Conservation (phyloP, 1,140 invertebrate genomes). For the Caenorhabditis tropicalis region DNA sequence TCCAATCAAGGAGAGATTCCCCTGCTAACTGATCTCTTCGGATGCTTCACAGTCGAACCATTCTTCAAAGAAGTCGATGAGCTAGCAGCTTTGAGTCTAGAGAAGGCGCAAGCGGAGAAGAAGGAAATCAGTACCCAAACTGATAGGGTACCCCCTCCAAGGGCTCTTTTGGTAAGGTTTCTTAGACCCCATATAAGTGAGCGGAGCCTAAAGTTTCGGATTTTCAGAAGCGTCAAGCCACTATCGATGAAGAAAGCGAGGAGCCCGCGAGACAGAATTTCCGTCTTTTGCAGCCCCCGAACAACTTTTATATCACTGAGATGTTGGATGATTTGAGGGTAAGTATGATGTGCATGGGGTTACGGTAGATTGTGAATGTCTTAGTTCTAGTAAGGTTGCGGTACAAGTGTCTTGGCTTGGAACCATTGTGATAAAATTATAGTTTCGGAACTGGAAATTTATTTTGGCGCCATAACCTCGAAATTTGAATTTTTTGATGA, state of each 20-base stretch:
- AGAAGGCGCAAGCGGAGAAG: constrained; percentile 24
- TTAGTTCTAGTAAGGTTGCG: no score
- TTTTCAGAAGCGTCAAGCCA: constrained; percentile 45
- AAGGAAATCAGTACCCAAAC: constrained; percentile 38
- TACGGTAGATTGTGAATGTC: not conserved
- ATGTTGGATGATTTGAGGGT: constrained; percentile 65
- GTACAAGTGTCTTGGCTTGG: no score
- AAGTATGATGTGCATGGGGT: not conserved
- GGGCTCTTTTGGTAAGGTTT: not conserved
- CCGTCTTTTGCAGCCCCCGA: constrained; percentile 61
- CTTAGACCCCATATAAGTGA: not conserved
- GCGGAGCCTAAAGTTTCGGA: not conserved
- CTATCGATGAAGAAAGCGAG: not conserved
- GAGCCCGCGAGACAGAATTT: constrained; percentile 49
- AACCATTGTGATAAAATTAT: no score
- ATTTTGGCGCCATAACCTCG: no score
- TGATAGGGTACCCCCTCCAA: not conserved
- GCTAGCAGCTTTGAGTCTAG: not conserved
- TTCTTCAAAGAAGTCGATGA: constrained; percentile 54
- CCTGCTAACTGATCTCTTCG: constrained; percentile 65
- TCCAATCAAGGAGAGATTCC: constrained; percentile 64
- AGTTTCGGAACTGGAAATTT: no score
- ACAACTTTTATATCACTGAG: constrained; percentile 66
- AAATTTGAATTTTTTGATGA: no score
- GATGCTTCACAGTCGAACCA: constrained; percentile 71